Evolutionary conservation across 2,797 vertebrate genomes (phyloP).

Genomic region (Alfaro cultratus): DNA sequence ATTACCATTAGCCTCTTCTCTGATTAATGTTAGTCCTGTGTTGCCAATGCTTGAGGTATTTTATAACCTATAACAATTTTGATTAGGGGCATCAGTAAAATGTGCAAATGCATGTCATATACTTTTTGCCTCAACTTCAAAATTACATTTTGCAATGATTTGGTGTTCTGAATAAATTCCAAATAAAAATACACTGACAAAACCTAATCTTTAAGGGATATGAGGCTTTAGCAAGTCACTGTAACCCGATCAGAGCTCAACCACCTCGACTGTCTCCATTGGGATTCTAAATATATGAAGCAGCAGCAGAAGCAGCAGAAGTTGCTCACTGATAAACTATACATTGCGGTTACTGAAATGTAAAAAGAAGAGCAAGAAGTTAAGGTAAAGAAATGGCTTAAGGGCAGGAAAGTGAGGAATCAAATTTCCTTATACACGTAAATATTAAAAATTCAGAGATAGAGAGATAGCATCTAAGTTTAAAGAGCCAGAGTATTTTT

Average conservation of each 20-base stretch:
- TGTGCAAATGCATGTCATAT: neutral
- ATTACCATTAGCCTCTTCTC: neutral
- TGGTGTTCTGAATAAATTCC: neutral
- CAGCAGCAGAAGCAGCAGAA: conserved; percentile 11
- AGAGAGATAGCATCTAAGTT: conserved; percentile 5
- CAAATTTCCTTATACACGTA: neutral
- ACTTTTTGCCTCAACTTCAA: neutral
- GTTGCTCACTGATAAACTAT: conserved; percentile 17
- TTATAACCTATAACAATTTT: neutral
- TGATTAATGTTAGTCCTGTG: neutral
- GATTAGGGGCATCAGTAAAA: neutral
- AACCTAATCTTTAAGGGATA: neutral
- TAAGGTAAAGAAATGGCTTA: neutral
- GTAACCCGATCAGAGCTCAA: conserved; percentile 16
- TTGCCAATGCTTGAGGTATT: neutral
- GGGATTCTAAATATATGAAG: conserved; percentile 9
- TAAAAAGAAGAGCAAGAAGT: neutral
- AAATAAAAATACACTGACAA: neutral
- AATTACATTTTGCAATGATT: neutral
- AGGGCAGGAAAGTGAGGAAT: neutral
- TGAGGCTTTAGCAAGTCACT: neutral
- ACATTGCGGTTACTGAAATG: conserved; percentile 15
- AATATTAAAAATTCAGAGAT: neutral
- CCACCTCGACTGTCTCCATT: conserved; percentile 11
- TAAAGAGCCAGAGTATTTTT: neutral